Percentiles rank a stretch among this genome's conserved stretches.
These are phyloP conservation scores for Hydrochoerus hydrochaeris DNA, from an alignment of 2,113 vertebrate species.

Conservation along the genomic window DNA sequence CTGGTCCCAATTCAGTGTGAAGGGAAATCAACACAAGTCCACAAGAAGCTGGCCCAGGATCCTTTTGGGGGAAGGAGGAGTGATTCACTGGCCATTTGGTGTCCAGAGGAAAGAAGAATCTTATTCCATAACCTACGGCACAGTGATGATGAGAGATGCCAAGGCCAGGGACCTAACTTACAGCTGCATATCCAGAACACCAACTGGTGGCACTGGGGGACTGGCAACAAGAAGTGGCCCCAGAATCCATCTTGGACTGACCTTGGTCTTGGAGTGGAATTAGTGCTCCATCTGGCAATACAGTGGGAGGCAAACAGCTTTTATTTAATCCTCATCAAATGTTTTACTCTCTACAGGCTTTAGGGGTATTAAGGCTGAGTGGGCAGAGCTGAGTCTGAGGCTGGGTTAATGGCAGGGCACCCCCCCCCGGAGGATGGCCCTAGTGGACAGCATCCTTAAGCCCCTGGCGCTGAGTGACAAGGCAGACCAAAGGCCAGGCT, in stretches of 20 bases:
- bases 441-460: constrained; percentile 20
- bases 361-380: constrained; percentile 31
- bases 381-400: background rate
- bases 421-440: background rate
- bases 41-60: background rate
- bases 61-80: background rate
- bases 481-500: background rate
- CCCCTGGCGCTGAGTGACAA: background rate
- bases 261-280: background rate
- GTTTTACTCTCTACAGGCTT: constrained; percentile 25
- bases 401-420: background rate
- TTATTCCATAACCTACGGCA: background rate
- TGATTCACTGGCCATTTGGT: background rate
- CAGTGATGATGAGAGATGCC: background rate
- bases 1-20: background rate
- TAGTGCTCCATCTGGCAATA: constrained; percentile 32
- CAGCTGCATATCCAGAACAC: background rate
- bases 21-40: background rate
- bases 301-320: background rate
- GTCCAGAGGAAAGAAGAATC: background rate
- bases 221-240: background rate
- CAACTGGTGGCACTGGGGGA: no score
- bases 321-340: constrained; percentile 56
- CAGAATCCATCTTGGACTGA: background rate
- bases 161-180: background rate